phyloP scores from a whole-genome alignment of 2,888 invertebrate species.

The Tipula vernalis region DNA sequence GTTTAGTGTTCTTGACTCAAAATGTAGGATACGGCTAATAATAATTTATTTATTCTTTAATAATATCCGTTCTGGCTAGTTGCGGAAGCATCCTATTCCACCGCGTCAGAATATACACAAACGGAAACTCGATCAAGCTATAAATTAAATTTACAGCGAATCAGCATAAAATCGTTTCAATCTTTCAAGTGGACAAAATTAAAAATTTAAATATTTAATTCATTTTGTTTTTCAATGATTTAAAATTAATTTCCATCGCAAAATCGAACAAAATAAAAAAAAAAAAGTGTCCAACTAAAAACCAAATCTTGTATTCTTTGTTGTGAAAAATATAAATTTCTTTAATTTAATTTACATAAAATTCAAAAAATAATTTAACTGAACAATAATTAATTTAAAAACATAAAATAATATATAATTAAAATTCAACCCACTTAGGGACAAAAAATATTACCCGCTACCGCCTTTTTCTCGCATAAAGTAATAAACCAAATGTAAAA shows the following conservation, averaged over 20 bases:
- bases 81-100: no score
- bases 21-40: background rate
- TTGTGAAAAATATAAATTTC: background rate
- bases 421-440: constrained; percentile 6
- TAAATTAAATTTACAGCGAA: background rate
- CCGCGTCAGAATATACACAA: background rate
- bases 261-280: background rate
- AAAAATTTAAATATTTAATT: background rate
- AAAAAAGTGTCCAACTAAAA: background rate
- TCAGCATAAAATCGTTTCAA: background rate
- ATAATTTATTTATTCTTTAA: background rate
- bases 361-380: background rate
- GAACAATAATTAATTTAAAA: background rate
- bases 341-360: background rate
- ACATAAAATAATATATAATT: background rate
- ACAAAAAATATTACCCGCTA: constrained; percentile 9
- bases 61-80: no score
- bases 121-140: background rate
- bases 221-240: background rate
- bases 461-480: constrained; percentile 10
- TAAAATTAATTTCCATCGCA: background rate
- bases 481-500: background rate
- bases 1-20: background rate
- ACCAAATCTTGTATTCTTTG: background rate
- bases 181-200: background rate